Evolutionary conservation across 2,888 invertebrate species (phyloP), one percentile per base, ranked within the genome.

Genomic region (Ophion costatus): DNA sequence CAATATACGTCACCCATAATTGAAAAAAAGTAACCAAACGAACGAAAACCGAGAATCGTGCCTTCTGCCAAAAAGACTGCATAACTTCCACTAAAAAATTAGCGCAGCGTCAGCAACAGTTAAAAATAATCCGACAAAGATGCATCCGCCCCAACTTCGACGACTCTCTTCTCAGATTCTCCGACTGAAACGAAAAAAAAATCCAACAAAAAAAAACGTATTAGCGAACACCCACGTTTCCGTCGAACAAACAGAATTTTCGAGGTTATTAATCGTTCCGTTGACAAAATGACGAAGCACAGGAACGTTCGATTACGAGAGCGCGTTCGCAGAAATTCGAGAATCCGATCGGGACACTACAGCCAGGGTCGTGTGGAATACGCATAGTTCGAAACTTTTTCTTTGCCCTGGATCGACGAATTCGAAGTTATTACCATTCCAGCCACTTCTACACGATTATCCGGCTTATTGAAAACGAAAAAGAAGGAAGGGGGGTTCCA

Each of bases 241-340:
- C 59, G 69, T 79, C 64, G 33, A 63, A 71, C 45, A 56, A 79
- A 71, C 71, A 42, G 45, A 29, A 17, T 38, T 38, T 33, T 79
- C 42, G 38, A 63, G 51, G 4, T 80, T 73, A 80, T 80, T 80
- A 73, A 80, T 80, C 73, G 45, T 24, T 14, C 33, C 20, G 64
- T 59, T 67, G 80, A 66, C 66, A 59, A 66, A 57, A 56, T 51
- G 73, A 73, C 59, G 20, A 66, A 73, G 66, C 17, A 66, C n/a
- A 20, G 66, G 24, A 29, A 80, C 66, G 42, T 66, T 29, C 33
- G 64, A 64, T 33, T 64, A 56, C 51, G 45, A 51, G 14, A 63
- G 42, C 45, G 24, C 63, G 63, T n/a, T 71, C 59, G 24, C 20
- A 6, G 20, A n/a, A 20, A 67, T 33, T 70, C 29, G 20, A 79